phyloP scores from a whole-genome alignment of 2,797 vertebrate species.

The Melopsittacus undulatus region DNA sequence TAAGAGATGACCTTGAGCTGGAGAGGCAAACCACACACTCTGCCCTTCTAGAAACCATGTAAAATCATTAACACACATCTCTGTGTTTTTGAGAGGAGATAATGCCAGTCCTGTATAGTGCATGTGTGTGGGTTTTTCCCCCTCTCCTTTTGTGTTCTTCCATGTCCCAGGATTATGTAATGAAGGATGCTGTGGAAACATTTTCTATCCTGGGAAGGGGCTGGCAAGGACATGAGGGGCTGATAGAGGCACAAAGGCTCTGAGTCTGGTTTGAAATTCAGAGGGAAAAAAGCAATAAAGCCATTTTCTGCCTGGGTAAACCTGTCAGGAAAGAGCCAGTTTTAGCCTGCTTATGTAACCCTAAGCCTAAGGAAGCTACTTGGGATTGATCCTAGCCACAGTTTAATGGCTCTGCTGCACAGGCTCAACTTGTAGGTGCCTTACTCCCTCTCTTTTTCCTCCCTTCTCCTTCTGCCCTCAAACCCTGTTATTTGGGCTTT shows the following conservation, averaged over 20 bases:
- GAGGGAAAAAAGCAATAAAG: slow-evolving; percentile 36
- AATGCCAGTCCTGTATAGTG: not conserved
- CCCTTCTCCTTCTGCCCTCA: not conserved
- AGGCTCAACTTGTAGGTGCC: not conserved
- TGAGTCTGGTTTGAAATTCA: slow-evolving; percentile 36
- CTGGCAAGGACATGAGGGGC: not conserved
- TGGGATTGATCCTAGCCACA: not conserved
- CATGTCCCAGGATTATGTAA: not conserved
- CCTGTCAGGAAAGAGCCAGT: not conserved
- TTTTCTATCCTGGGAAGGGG: not conserved
- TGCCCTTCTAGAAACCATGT: not conserved
- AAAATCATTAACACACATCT: not conserved
- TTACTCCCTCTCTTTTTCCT: not conserved
- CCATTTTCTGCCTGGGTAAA: slow-evolving; percentile 42
- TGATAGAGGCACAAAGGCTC: not conserved
- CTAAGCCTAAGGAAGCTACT: not conserved
- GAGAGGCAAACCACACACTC: not conserved
- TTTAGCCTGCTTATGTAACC: slow-evolving; percentile 50
- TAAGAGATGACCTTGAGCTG: not conserved
- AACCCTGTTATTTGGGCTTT: not conserved
- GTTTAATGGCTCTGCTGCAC: not conserved
- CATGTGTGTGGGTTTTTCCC: not conserved
- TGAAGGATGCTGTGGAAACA: not conserved
- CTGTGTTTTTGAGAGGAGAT: not conserved
- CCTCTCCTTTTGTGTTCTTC: not conserved